These are phyloP conservation scores for Dasysyrphus albostriatus DNA, from an alignment of 2,888 invertebrate species.

Conservation along the genomic window DNA sequence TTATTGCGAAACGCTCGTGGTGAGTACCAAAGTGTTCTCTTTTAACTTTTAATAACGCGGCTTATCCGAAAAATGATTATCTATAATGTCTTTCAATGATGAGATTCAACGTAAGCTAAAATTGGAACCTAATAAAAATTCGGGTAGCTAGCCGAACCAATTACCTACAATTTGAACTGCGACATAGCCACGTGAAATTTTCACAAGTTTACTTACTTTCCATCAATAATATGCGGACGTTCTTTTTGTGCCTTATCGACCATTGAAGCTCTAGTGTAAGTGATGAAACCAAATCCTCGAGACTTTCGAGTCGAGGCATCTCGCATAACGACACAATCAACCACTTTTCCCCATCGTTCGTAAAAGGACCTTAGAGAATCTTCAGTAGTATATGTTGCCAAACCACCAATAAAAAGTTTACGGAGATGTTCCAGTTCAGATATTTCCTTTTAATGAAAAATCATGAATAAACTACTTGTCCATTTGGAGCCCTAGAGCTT, in stretches of 20 bases:
- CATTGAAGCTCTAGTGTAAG: conserved; percentile 95
- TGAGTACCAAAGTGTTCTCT: too few species aligned
- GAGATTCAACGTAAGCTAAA: too few species aligned
- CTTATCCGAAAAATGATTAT: too few species aligned
- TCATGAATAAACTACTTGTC: background rate
- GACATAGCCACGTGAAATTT: too few species aligned
- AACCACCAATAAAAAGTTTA: conserved; percentile 97
- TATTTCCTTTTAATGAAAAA: conserved; percentile 79
- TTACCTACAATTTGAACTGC: too few species aligned
- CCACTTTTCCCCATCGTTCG: conserved; percentile 98
- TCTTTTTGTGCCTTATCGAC: conserved; percentile 97
- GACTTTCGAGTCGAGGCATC: conserved; percentile 97
- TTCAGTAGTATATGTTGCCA: conserved; percentile 96
- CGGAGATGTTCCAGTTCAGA: conserved; percentile 89
- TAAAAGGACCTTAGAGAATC: conserved; percentile 95
- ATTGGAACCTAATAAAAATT: too few species aligned
- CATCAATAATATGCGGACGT: conserved; percentile 96
- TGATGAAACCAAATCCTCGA: conserved; percentile 99
- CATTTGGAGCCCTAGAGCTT: too few species aligned
- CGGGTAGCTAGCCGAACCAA: too few species aligned
- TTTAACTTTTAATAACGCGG: too few species aligned
- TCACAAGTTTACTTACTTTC: conserved; percentile 85
- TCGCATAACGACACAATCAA: conserved; percentile 98
- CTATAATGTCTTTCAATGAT: too few species aligned
- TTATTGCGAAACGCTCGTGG: too few species aligned